These are phyloP conservation scores for Cathartes aura DNA, from an alignment of 2,113 vertebrate genomes.

Conservation along the genomic window DNA sequence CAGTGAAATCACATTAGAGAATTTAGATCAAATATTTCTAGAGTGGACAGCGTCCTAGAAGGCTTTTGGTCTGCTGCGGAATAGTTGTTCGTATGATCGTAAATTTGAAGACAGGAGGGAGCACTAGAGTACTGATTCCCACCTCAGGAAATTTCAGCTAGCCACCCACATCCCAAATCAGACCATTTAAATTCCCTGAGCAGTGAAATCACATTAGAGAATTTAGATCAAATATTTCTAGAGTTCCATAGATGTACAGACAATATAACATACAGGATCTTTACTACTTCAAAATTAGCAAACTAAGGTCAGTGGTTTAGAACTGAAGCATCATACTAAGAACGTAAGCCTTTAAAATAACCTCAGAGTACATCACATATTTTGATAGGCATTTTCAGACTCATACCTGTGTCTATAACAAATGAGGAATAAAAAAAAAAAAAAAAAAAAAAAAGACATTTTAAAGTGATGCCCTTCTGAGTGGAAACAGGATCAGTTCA, in stretches of 20 bases:
- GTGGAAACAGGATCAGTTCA: neutral
- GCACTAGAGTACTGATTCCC: neutral
- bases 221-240: neutral
- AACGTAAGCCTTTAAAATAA: neutral
- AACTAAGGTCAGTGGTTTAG: neutral
- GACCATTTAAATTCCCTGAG: neutral
- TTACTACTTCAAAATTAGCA: neutral
- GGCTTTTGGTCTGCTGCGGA: neutral
- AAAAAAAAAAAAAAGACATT: neutral
- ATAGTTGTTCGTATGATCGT: neutral
- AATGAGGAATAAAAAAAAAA: neutral
- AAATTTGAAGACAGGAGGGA: neutral
- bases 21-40: neutral
- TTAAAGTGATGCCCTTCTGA: no score
- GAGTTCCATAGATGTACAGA: neutral
- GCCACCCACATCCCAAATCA: neutral
- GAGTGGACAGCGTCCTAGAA: no score
- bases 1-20: neutral
- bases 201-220: neutral
- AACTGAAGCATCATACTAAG: neutral
- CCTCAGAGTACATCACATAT: accelerated
- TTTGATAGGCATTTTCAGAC: neutral
- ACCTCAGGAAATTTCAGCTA: neutral
- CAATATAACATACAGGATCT: neutral
- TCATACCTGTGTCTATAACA: neutral